These are phyloP conservation scores for Dermochelys coriacea DNA, from an alignment of 2,797 vertebrate species.

Conservation along the genomic window DNA sequence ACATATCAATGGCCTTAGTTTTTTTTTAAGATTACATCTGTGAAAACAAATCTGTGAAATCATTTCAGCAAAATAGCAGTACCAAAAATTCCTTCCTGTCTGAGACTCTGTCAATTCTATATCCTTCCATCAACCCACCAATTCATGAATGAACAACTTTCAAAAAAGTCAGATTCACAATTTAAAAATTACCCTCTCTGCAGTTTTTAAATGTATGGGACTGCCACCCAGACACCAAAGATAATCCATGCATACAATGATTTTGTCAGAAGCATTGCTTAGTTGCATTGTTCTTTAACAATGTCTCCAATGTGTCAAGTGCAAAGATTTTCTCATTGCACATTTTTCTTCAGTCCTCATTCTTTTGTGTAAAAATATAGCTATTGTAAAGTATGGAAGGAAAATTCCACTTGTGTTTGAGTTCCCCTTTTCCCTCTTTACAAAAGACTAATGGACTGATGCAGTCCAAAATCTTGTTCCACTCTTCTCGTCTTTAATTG, in stretches of 20 bases:
- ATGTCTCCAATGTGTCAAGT: not conserved
- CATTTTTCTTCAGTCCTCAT: not conserved
- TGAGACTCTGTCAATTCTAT: not conserved
- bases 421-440: not conserved
- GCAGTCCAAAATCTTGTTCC: not conserved
- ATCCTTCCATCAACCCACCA: not conserved
- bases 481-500: not conserved
- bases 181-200: constrained; percentile 32
- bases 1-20: not conserved
- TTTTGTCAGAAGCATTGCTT: not conserved
- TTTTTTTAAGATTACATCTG: not conserved
- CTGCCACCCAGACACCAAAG: not conserved
- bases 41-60: constrained; percentile 6
- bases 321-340: not conserved
- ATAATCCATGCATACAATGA: not conserved
- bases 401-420: not conserved
- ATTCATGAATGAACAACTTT: constrained; percentile 54
- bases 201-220: constrained; percentile 14
- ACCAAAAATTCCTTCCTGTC: not conserved
- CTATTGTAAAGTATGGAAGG: not conserved
- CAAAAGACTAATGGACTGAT: not conserved
- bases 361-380: not conserved
- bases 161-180: not conserved
- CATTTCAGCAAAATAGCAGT: not conserved
- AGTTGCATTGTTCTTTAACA: not conserved